Evolutionary conservation across 2,888 invertebrate genomes (phyloP), one percentile per base, ranked within the genome.

Genomic region (Dascillus cervinus): DNA sequence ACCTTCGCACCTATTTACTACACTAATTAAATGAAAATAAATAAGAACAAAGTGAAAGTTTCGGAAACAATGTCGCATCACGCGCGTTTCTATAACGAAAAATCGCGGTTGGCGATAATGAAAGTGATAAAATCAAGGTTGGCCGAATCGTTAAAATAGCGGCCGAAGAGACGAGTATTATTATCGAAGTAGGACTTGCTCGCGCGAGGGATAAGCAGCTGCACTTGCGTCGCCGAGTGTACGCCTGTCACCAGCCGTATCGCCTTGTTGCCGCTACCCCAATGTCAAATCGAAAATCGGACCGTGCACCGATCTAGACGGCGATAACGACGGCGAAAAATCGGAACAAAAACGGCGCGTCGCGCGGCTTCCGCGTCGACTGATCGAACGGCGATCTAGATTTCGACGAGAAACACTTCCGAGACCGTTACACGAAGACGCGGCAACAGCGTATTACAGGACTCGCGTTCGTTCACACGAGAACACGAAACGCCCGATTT

Each of bases 391-490:
- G 47, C 54, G 58, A 57, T 58, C 58, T 56, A 59, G 55, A 55
- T 56, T 56, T 47, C 49, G 47, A 52, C 44, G 53, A 55, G 54
- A 55, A 56, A 56, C 54, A 49, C 31, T 47, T 42, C 44, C 41
- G 47, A 53, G 58, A 60, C 62, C 60, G 60, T 60, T 62, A 61
- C 56, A 41, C 34, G 34, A 40, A 44, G 11, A 53, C 32, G 34
- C 45, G 62, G 59, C 62, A 62, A 60, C 59, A 29, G 11, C 43
- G 58, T 47, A 38, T 13, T 44, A 47, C 52, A 49, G 50, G 50
- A 56, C 53, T 47, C 40, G 54, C 54, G 59, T 59, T 59, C 60
- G 61, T 62, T 62, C 60, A 61, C 61, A 47, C 44, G 43, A 58
- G 55, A 54, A 56, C 32, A 42, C n/a, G n/a, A 48, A 52, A 55